Percentiles rank a stretch among this genome's conserved stretches.
phyloP scores from a whole-genome alignment of 2,797 vertebrate species.

The Rhinophrynus dorsalis region DNA sequence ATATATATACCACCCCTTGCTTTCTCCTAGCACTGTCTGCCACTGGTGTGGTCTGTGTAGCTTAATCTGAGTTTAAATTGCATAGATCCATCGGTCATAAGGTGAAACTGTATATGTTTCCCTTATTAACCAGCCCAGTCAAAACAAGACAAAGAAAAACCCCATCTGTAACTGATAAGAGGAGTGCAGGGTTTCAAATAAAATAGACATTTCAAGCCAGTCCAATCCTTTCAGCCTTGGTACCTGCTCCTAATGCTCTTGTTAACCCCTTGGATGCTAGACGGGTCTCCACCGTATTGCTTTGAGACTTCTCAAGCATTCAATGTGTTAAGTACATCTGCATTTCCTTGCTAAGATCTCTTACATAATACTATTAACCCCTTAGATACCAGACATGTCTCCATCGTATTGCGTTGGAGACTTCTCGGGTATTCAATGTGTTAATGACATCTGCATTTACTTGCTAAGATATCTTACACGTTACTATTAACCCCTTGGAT shows the following conservation, averaged over 20 bases:
- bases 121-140: constrained; percentile 41
- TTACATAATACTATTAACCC: too few relatives aligned
- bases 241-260: background rate
- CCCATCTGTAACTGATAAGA: constrained; percentile 44
- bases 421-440: too few relatives aligned
- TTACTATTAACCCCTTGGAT: too few relatives aligned
- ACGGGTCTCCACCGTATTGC: too few relatives aligned
- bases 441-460: too few relatives aligned
- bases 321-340: too few relatives aligned
- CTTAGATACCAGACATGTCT: too few relatives aligned
- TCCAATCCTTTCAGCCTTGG: background rate
- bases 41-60: constrained; percentile 47
- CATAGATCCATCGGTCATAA: constrained; percentile 46
- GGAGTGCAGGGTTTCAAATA: background rate
- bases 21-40: constrained; percentile 19
- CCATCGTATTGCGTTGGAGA: too few relatives aligned
- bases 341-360: too few relatives aligned
- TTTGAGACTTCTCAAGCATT: too few relatives aligned
- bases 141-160: constrained; percentile 42
- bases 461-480: too few relatives aligned
- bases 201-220: background rate
- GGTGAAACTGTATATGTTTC: constrained; percentile 50
- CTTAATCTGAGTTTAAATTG: constrained; percentile 48
- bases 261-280: too few relatives aligned
- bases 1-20: background rate